Evolutionary conservation across 1,140 invertebrate genomes (phyloP), one percentile per base, ranked within the genome.

Genomic region (Ceratoteleas bidentatus): DNA sequence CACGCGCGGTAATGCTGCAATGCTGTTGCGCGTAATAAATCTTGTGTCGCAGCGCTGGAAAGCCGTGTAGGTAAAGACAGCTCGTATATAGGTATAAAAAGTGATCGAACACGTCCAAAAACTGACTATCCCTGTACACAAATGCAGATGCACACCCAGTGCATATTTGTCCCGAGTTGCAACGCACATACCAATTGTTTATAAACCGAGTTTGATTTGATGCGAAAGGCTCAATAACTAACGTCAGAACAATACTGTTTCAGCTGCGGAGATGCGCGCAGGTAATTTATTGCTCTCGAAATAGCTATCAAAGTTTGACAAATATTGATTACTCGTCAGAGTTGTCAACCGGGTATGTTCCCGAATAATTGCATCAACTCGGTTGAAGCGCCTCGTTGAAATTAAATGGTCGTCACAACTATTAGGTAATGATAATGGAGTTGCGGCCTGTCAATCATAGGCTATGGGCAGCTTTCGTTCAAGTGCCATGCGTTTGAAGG

Each of bases 311-410:
- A 50, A 57, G 32, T 33, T 40, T 40, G 36, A 40, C 36, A 33
- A 66, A 75, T 66, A 66, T 66, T 52, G 72, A 75, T 75, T 60
- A 53, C 11, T 58, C 16, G 72, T 45, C 36, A 36, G 40, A 66
- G 24, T 65, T 43, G 61, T 75, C 72, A 45, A 58, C 7, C 24
- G 47, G 61, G 14, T 53, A 53, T 60, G 43, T 52, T 53, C 36
- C 40, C 34, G 11, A 24, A 13, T 61, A 43, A 52, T 61, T 70
- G 14, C 14, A 70, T 53, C 32, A 40, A 40, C 0, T 50, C 33
- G 40, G 11, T 32, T 47, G 15, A 60, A 60, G 6, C 45, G n/a
- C 9, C 3, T 7, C 32, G 34, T 52, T 11, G 14, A 66, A 52
- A 33, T 36, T 16, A 49, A 60, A 60, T 32, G 24, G 36, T 11